Evolutionary conservation across 2,888 invertebrate species (phyloP).

Genomic region (Eilema depressum): DNA sequence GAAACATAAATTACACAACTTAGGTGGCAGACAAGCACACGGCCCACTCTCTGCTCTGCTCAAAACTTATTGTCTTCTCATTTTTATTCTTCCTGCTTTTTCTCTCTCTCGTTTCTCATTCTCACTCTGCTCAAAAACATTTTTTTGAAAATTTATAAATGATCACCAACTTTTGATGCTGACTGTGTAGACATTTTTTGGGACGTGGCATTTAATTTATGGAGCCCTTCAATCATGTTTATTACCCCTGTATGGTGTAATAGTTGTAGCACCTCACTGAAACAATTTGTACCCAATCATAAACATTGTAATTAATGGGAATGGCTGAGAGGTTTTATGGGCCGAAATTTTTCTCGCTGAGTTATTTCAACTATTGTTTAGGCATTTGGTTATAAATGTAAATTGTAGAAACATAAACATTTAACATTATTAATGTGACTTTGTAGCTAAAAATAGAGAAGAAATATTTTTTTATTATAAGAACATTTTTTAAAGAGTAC

Average conservation of each 20-base stretch:
- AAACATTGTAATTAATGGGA: slow-evolving; percentile 1
- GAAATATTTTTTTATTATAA: neutral
- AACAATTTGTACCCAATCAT: neutral
- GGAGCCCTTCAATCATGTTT: neutral
- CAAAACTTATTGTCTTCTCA: too few relatives aligned
- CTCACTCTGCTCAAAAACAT: neutral
- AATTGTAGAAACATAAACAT: neutral
- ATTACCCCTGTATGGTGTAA: neutral
- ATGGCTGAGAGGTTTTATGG: neutral
- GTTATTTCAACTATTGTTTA: neutral
- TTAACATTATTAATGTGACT: too few relatives aligned
- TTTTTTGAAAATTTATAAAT: neutral
- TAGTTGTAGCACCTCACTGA: neutral
- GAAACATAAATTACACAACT: too few relatives aligned
- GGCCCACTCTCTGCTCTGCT: too few relatives aligned
- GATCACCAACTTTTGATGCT: neutral
- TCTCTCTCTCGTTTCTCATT: too few relatives aligned
- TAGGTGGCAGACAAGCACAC: too few relatives aligned
- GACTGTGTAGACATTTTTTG: neutral
- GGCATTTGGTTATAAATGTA: neutral
- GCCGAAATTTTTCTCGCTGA: neutral
- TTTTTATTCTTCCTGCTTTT: too few relatives aligned
- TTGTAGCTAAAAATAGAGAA: neutral
- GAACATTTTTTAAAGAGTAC: neutral
- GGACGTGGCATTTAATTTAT: slow-evolving; percentile 2